Base-by-base conservation (phyloP, 2,113 vertebrate genomes). In the Aegotheles bennettii region DNA sequence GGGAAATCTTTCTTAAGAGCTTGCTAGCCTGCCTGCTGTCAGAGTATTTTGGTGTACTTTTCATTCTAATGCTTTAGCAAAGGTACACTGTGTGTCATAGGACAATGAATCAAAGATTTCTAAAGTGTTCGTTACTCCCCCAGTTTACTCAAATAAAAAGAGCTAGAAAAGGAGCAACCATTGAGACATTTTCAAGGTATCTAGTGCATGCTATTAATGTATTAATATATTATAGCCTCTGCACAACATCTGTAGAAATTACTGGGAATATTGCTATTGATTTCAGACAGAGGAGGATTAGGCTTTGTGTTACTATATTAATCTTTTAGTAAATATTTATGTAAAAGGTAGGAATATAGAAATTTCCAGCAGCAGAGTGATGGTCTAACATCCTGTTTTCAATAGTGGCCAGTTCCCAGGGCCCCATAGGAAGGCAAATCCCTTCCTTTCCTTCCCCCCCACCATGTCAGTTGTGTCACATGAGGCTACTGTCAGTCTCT, bases 371-470 rank as follows among this genome's bases (percentile, higher is more conserved):
- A 51, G 47, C 64, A 81, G 45, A 75, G 17, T 60, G 48, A 82
- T 85, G 50, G 33, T 81, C n/a, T 61, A 63, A 87, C 42, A 89
- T 97, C 92, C 94, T 97, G 94, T 96, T 95, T 96, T 94, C 67
- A 77, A 50, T 13, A 56, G 63, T 15, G 31, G n/a, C 48, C 13
- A 78, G n/a, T 71, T 89, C 81, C 56, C 82, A 43, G 56, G 26
- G 77, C 40, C 43, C 33, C 83, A 90, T 1, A 93, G 93, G 96
- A 96, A 92, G 38, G 38, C 73, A 89, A 29, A 71, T 78, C 35
- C 67, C 63, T 59, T 93, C n/a, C 45, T 94, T 71, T 89, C 59
- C 67, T 76, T 87, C 84, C 67, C 13, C 9, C 33, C 67, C 13
- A 8, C 33, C 11, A 10, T 70, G 68, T 36, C 79, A 69, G 38